Percentiles rank a stretch among this genome's conserved stretches.
Evolutionary conservation across 2,113 vertebrate species (phyloP).

Genomic region (Martes martes): DNA sequence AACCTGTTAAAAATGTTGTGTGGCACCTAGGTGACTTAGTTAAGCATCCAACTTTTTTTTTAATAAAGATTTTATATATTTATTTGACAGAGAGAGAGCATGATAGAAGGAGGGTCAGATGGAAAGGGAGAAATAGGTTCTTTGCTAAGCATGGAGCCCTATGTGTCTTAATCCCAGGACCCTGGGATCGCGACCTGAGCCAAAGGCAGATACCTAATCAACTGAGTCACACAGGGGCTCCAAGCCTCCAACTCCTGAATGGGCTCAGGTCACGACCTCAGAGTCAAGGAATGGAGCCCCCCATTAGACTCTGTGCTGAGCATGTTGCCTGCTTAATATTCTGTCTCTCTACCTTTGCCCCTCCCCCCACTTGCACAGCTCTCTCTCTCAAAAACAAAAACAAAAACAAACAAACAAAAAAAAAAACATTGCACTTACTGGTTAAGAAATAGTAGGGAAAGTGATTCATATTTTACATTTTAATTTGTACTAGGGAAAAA

Average conservation of each 20-base stretch:
- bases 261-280: neutral
- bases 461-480: neutral
- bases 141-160: neutral
- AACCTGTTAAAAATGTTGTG: neutral
- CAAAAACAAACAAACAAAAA: neutral
- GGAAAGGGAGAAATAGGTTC: neutral
- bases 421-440: neutral
- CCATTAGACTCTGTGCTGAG: neutral
- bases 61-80: neutral
- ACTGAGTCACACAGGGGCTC: neutral
- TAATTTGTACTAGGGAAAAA: neutral
- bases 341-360: neutral
- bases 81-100: neutral
- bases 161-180: neutral
- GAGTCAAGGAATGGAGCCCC: neutral
- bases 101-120: neutral
- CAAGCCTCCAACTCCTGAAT: neutral
- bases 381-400: neutral
- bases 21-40: neutral
- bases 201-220: neutral
- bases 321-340: neutral
- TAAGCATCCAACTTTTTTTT: neutral
- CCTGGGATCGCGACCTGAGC: neutral
- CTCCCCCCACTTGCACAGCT: neutral
- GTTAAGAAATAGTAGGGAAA: neutral